Base-by-base conservation (phyloP, 2,113 vertebrate genomes). In the Callorhinus ursinus region DNA sequence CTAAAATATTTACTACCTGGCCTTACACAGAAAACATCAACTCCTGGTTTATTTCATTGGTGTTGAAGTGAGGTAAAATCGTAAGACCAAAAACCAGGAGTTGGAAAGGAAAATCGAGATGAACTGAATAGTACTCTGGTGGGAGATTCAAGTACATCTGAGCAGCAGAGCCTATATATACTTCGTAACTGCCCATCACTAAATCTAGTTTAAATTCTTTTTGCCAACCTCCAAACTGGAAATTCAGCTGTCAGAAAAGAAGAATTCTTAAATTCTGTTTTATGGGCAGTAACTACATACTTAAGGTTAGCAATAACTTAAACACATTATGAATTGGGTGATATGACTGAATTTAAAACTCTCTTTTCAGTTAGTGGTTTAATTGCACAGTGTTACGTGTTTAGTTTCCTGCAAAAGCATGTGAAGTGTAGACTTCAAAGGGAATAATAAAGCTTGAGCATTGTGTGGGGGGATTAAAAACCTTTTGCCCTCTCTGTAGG, bases 241-340 rank as follows among this genome's bases (percentile, higher is more conserved):
- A 72, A 90, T 67, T 42, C 33, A 67, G 55, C 19, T 84, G 21
- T 72, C 88, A 89, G 59, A 90, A 71, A 63, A 69, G 76, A 61
- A 83, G 71, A 82, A 85, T 65, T 82, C 59, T 88, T 90, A 28
- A 87, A 69, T 90, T 96, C n/a, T 42, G 39, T 88, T 88, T 94
- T 90, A 92, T 96, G 61, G 93, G 18, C 42, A 46, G 2, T 95
- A 90, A 72, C 67, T 77, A 57, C 42, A 24, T 87, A 61, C 57
- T 94, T 88, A 90, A 93, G 49, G 8, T 95, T 90, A 80, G 81
- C 51, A 53, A 6, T 92, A 71, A 89, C 87, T 94, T 74, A 93
- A 88, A 36, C 53, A 86, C 51, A 46, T 74, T 67, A 85, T 88
- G 74, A 86, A 83, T 90, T 94, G 71, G 79, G 59, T 92, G 74